Conservation (phyloP, 1,140 invertebrate species). For the Cotesia chilonis region DNA sequence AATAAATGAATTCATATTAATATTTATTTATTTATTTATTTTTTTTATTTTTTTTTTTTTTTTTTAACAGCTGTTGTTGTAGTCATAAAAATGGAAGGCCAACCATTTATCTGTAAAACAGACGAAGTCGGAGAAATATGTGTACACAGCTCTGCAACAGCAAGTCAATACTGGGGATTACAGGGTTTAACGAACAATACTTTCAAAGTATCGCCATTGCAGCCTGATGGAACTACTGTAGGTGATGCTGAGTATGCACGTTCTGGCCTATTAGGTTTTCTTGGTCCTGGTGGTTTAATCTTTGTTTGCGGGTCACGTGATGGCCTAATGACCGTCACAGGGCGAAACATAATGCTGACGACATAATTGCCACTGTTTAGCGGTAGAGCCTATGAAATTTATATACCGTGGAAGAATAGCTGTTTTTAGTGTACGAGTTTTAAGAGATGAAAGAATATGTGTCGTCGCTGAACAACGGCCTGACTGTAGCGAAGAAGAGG, state of each 20-base stretch:
- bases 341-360: conserved; percentile 97
- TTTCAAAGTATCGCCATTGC: conserved; percentile 88
- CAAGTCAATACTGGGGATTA: conserved; percentile 94
- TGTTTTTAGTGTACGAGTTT: conserved; percentile 94
- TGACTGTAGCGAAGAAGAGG: conserved; percentile 98
- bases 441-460: conserved; percentile 97
- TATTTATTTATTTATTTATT: too few species aligned
- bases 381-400: conserved; percentile 99
- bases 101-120: conserved; percentile 93
- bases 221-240: conserved; percentile 78
- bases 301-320: conserved; percentile 98
- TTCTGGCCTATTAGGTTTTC: conserved; percentile 94
- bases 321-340: conserved; percentile 98
- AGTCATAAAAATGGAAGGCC: conserved; percentile 94
- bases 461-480: conserved; percentile 98
- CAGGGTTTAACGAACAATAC: conserved; percentile 93
- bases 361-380: conserved; percentile 99
- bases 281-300: conserved; percentile 95
- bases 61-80: conserved; percentile 81
- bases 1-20: background rate
- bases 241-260: conserved; percentile 91
- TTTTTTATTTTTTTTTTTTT: conserved; percentile 14
- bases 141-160: conserved; percentile 90
- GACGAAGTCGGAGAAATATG: conserved; percentile 99
- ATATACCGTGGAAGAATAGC: conserved; percentile 97